Conservation (phyloP, 2,888 invertebrate species). For the Blomia tropicalis region DNA sequence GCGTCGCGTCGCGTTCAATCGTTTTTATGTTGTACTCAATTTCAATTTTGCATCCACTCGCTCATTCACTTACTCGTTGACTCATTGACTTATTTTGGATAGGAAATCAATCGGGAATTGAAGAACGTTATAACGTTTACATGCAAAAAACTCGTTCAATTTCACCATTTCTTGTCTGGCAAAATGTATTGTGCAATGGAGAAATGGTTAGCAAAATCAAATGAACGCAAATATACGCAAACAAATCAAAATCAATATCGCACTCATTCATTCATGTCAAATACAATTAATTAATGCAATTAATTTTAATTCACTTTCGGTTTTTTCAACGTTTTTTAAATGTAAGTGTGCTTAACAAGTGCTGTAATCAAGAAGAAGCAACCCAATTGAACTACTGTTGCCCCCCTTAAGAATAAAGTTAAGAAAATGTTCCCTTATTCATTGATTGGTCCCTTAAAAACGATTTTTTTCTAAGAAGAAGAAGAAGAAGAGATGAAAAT, state of each 20-base stretch:
- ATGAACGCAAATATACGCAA: background rate
- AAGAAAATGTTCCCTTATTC: no score
- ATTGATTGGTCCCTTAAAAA: no score
- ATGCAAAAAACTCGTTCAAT: background rate
- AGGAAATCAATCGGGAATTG: background rate
- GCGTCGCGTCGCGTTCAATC: background rate
- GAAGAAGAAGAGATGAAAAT: no score
- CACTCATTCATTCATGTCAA: conserved; percentile 5
- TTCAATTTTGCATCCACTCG: conserved; percentile 5
- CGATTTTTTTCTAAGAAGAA: no score
- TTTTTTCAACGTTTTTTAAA: conserved; percentile 1
- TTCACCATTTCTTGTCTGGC: no score
- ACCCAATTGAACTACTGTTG: no score
- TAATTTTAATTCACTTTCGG: conserved; percentile 10
- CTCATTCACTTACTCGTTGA: background rate
- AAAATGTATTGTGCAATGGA: no score
- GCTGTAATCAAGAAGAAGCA: no score
- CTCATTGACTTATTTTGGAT: background rate
- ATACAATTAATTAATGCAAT: conserved; percentile 10
- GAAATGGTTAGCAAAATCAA: no score
- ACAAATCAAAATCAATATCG: background rate
- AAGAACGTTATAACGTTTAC: no score
- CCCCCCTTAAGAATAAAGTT: no score
- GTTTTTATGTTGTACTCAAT: background rate
- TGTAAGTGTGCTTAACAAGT: no score